Percentiles rank a stretch among this genome's conserved stretches.
Evolutionary conservation across 2,888 invertebrate genomes (phyloP).

Genomic region (Pinctada fucata): DNA sequence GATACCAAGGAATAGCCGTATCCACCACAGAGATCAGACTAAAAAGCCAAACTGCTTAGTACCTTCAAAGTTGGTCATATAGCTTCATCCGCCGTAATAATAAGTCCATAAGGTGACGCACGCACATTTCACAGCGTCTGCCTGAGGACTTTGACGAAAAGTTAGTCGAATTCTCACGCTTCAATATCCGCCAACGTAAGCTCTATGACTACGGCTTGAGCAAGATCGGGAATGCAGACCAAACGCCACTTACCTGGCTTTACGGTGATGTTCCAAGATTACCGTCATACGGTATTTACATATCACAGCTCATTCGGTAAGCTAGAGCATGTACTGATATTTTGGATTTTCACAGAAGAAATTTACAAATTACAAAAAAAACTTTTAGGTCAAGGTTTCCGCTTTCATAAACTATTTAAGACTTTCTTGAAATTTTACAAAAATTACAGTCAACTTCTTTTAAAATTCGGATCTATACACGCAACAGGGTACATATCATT

Average conservation of each 20-base stretch:
- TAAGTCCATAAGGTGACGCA: constrained; percentile 21
- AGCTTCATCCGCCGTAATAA: constrained; percentile 6
- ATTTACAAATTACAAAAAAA: too few species aligned
- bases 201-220: constrained; percentile 12
- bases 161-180: constrained; percentile 23
- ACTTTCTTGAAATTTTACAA: too few species aligned
- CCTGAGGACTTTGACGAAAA: constrained; percentile 32
- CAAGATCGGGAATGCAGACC: constrained; percentile 41
- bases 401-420: too few species aligned
- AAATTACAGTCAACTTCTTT: too few species aligned
- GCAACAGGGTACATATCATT: too few species aligned
- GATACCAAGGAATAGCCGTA: constrained; percentile 12
- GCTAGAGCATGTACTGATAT: too few species aligned
- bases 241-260: constrained; percentile 37
- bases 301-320: too few species aligned
- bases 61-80: constrained; percentile 6
- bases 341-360: too few species aligned
- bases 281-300: too few species aligned
- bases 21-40: constrained; percentile 21
- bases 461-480: too few species aligned
- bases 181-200: constrained; percentile 10
- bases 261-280: too few species aligned
- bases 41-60: neutral
- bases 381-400: too few species aligned
- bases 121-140: constrained; percentile 30